Evolutionary conservation across 2,113 vertebrate species (phyloP).

Genomic region (Salvelinus sp.): DNA sequence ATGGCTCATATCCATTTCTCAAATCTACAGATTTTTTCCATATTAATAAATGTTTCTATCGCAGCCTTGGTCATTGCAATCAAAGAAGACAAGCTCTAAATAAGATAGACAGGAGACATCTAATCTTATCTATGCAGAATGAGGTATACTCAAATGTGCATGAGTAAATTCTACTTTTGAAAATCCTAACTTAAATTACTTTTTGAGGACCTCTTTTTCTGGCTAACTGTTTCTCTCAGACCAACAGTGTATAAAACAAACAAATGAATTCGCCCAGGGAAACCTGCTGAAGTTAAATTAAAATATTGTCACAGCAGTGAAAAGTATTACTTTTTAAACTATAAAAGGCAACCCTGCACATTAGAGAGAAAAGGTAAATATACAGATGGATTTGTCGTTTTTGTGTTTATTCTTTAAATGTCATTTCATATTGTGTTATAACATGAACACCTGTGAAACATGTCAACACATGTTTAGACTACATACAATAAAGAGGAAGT

Average conservation of each 20-base stretch:
- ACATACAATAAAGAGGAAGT: no score
- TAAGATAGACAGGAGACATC: slow-evolving; percentile 10
- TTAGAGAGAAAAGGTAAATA: no score
- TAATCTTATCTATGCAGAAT: neutral
- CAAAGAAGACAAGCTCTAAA: slow-evolving; percentile 5
- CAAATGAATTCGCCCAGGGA: neutral
- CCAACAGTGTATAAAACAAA: neutral
- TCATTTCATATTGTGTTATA: no score
- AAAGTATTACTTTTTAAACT: no score
- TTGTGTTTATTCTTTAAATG: no score
- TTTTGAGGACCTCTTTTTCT: neutral
- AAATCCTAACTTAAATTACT: neutral
- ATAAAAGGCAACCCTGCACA: no score
- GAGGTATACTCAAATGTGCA: neutral
- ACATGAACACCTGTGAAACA: no score
- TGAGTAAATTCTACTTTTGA: neutral
- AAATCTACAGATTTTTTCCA: slow-evolving; percentile 4
- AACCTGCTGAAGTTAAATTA: neutral
- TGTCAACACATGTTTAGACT: no score
- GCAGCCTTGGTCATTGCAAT: neutral
- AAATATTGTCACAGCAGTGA: no score
- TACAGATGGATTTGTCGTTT: no score
- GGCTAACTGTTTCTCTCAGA: neutral
- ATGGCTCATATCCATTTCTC: slow-evolving; percentile 26
- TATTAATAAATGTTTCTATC: slow-evolving; percentile 28